Evolutionary conservation across 2,113 vertebrate species (phyloP), one percentile per base, ranked within the genome.

Genomic region (Orthochromis malagaraziensis): DNA sequence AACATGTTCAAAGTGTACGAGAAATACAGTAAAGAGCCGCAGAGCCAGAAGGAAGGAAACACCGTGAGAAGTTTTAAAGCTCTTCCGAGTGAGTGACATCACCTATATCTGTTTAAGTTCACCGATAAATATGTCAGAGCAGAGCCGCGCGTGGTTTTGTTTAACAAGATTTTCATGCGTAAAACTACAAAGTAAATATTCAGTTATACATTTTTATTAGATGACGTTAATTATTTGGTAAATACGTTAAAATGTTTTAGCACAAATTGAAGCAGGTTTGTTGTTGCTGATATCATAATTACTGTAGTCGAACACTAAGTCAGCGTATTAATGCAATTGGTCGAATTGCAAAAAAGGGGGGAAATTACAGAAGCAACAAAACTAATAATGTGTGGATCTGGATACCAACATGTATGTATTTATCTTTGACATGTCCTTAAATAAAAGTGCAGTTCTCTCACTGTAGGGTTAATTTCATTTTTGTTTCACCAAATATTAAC

Each of bases 1-100:
- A 97, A 95, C 87, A 99, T 99, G 98, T 96, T 97, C 82, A 96
- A 97, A 89, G 97, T 98, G 70, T 98, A 98, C 91, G 97, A 98
- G 86, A 97, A 96, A 87, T 98, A 98, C 96, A 97, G 94, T 82
- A 94, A 96, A 55, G 94, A 97, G 21, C 96, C 96, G 49, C 93
- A 94, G 83, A 93, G 94, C 47, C 96, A 96, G 4, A 95, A 95
- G 85, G 96, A 96, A 51, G 97, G 96, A 38, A 99, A 99, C 94
- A 99, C 98, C 0, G 97, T 99, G 73, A 97, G 98, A 92, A 97
- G 98, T 90, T 98, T 99, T 92, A 96, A 95, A 90, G 97, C 96
- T 88, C 90, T 92, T 38, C 95, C 95, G 83, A 97, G 98, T 99
- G 96, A 97, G 97, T 94, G 29, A 40, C 11, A n/a, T 9, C 47